Evolutionary conservation across 2,888 invertebrate species (phyloP).

Genomic region (Caenorhabditis drosophilae): DNA sequence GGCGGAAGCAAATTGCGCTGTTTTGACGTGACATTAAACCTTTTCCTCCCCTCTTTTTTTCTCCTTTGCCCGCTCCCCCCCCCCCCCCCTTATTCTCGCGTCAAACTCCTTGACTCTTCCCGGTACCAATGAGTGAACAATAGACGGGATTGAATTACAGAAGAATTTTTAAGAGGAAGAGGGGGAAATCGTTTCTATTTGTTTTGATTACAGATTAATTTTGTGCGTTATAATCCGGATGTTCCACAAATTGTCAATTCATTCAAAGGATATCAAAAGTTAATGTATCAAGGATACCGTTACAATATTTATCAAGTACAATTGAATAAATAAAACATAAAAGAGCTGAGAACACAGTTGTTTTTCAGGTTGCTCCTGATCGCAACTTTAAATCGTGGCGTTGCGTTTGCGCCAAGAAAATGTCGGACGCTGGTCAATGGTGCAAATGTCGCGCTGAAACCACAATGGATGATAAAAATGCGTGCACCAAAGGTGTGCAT

Average conservation of each 20-base stretch:
- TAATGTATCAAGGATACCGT: slow-evolving; percentile 67
- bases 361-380: slow-evolving; percentile 52
- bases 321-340: slow-evolving; percentile 1
- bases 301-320: slow-evolving; percentile 67
- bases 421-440: slow-evolving; percentile 59
- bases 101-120: no score
- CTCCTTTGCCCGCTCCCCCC: no score
- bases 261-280: slow-evolving; percentile 68
- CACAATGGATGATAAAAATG: slow-evolving; percentile 63
- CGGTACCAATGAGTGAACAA: no score
- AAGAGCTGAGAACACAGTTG: background rate
- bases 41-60: slow-evolving; percentile 14
- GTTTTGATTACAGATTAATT: slow-evolving; percentile 37
- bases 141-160: no score
- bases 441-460: slow-evolving; percentile 68
- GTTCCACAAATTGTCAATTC: slow-evolving; percentile 66
- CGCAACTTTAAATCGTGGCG: slow-evolving; percentile 65
- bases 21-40: slow-evolving; percentile 1
- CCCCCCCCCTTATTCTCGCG: no score
- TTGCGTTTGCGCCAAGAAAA: slow-evolving; percentile 68
- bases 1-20: slow-evolving; percentile 18
- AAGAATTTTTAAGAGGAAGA: no score
- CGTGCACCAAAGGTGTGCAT: slow-evolving; percentile 65
- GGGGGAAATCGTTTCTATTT: no score
- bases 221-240: slow-evolving; percentile 62